Percentiles rank a stretch among this genome's conserved stretches.
Conservation (phyloP, 1,140 invertebrate species). For the Latrodectus geometricus region DNA sequence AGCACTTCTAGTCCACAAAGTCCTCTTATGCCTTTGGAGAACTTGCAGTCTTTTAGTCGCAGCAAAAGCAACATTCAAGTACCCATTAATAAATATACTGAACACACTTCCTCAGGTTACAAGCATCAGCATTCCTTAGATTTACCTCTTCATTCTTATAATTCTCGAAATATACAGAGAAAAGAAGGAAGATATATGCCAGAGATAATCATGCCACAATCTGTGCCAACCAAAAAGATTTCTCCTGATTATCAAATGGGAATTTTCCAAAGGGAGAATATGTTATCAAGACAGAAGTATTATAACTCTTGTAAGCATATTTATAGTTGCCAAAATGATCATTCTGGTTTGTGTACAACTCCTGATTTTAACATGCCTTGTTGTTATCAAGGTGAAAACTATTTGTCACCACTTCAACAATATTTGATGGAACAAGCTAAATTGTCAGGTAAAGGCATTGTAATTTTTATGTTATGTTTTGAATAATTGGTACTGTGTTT, state of each 20-base stretch:
- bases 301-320: slow-evolving; percentile 59
- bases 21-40: slow-evolving; percentile 51
- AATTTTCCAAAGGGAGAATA: slow-evolving; percentile 10
- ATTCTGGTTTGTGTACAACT: slow-evolving; percentile 78
- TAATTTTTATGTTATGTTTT: background rate
- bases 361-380: slow-evolving; percentile 74
- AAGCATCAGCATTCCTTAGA: slow-evolving; percentile 55
- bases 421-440: slow-evolving; percentile 85
- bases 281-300: slow-evolving; percentile 35
- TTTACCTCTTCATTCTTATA: slow-evolving; percentile 34
- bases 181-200: slow-evolving; percentile 36
- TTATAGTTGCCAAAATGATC: slow-evolving; percentile 53
- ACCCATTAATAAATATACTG: slow-evolving; percentile 14
- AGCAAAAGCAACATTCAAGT: slow-evolving; percentile 34
- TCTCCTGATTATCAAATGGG: slow-evolving; percentile 36
- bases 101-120: slow-evolving; percentile 13
- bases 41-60: slow-evolving; percentile 47
- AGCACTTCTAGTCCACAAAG: slow-evolving; percentile 54
- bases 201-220: slow-evolving; percentile 34
- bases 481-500: too few relatives aligned
- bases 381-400: slow-evolving; percentile 72
- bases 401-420: slow-evolving; percentile 85
- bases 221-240: slow-evolving; percentile 13
- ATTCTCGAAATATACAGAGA: slow-evolving; percentile 20
- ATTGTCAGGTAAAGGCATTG: slow-evolving; percentile 67